Conservation (phyloP, 2,888 invertebrate species). For the Sesia bembeciformis region DNA sequence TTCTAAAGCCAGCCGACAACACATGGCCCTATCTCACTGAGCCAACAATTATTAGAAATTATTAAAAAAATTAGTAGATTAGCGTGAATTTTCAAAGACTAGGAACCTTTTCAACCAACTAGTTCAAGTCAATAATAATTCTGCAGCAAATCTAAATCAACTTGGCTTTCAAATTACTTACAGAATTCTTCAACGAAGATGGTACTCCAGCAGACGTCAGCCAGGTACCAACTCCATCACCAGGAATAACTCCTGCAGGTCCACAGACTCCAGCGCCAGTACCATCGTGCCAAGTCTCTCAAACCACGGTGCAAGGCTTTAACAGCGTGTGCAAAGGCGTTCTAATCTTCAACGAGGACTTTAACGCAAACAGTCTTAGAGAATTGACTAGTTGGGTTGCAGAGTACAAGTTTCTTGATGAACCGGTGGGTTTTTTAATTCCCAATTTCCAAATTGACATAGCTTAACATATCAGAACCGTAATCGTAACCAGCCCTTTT, state of each 20-base stretch:
- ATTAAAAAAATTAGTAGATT: too few relatives aligned
- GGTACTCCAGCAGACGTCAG: constrained; percentile 26
- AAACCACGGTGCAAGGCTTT: constrained; percentile 32
- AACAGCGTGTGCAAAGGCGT: constrained; percentile 59
- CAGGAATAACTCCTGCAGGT: constrained; percentile 8
- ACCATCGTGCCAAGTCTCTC: constrained; percentile 26
- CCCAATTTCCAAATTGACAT: background rate
- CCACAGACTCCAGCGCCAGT: constrained; percentile 6
- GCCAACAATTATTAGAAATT: too few relatives aligned
- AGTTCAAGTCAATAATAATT: too few relatives aligned
- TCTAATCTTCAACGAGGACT: constrained; percentile 77
- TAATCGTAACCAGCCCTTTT: too few relatives aligned
- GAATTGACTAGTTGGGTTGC: constrained; percentile 60
- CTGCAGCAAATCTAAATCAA: background rate
- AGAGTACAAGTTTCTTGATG: constrained; percentile 71
- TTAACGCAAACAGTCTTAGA: constrained; percentile 38
- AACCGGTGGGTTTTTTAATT: constrained; percentile 70
- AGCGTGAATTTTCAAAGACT: too few relatives aligned
- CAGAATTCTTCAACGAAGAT: constrained; percentile 50
- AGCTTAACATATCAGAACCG: too few relatives aligned
- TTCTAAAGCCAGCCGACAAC: too few relatives aligned
- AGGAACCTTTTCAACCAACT: too few relatives aligned
- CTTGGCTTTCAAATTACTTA: constrained; percentile 6
- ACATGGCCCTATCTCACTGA: too few relatives aligned
- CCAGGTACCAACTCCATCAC: constrained; percentile 1